phyloP scores from a whole-genome alignment of 2,113 vertebrate species.

The Sinocyclocheilus anshuiensis region DNA sequence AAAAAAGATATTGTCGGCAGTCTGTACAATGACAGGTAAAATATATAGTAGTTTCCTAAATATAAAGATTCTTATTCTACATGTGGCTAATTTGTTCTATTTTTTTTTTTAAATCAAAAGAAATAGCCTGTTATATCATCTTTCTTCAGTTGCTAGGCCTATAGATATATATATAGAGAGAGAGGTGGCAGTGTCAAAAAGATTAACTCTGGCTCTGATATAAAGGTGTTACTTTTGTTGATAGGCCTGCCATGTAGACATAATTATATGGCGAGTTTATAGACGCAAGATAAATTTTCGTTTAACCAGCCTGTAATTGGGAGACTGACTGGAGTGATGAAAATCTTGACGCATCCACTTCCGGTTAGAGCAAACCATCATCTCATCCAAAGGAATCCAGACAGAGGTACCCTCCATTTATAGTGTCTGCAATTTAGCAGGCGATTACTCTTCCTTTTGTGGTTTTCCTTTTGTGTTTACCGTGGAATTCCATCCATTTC shows the following conservation, averaged over 20 bases:
- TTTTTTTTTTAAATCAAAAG: not conserved
- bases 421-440: slow-evolving; percentile 47
- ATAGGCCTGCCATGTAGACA: slow-evolving; percentile 21
- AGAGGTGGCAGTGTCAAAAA: not conserved
- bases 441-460: slow-evolving; percentile 54
- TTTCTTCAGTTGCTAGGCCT: not conserved
- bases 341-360: slow-evolving; percentile 40
- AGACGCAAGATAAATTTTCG: slow-evolving; percentile 46
- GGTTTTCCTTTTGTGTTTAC: slow-evolving; percentile 61
- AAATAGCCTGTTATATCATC: not conserved
- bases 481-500: slow-evolving; percentile 18
- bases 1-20: not conserved
- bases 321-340: slow-evolving; percentile 10
- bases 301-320: slow-evolving; percentile 52
- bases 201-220: not conserved
- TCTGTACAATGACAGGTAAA: not conserved
- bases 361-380: slow-evolving; percentile 42
- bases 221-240: slow-evolving; percentile 4
- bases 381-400: slow-evolving; percentile 42
- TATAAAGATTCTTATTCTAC: not conserved
- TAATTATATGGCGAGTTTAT: slow-evolving; percentile 49
- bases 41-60: not conserved
- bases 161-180: not conserved
- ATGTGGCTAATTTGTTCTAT: not conserved
- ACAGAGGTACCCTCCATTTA: slow-evolving; percentile 42